These are phyloP conservation scores for Agapornis canus DNA, from an alignment of 2,797 vertebrate species.

Conservation along the genomic window DNA sequence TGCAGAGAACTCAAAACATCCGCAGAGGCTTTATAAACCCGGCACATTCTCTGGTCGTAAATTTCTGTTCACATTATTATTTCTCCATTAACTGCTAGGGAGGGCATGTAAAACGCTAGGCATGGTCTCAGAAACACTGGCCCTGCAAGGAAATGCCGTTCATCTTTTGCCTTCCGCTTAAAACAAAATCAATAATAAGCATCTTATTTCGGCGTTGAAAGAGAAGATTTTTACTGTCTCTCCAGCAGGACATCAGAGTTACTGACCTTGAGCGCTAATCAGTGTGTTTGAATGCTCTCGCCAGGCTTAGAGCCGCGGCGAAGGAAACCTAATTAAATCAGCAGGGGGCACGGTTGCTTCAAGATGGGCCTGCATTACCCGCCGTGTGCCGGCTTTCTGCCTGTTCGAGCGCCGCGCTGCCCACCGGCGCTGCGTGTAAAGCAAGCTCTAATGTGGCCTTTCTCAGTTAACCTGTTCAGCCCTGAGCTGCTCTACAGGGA, in stretches of 20 bases:
- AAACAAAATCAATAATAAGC: constrained; percentile 37
- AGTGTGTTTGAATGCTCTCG: neutral
- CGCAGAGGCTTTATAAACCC: neutral
- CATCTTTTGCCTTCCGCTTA: constrained; percentile 6
- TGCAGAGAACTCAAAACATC: neutral
- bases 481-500: neutral
- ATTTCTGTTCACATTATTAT: neutral
- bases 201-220: constrained; percentile 48
- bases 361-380: constrained; percentile 15
- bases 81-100: neutral
- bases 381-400: neutral
- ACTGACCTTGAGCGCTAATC: constrained; percentile 52
- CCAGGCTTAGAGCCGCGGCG: neutral
- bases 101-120: neutral
- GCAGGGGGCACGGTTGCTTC: constrained; percentile 75
- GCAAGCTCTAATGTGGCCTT: neutral
- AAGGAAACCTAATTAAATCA: constrained; percentile 68
- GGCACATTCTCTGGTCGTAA: neutral
- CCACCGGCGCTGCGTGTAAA: neutral
- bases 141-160: neutral
- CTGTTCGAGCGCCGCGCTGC: neutral
- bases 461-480: neutral
- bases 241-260: constrained; percentile 13
- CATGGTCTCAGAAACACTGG: neutral
- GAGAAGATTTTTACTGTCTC: constrained; percentile 10